Evolutionary conservation across 2,797 vertebrate genomes (phyloP).

Genomic region (Benthosema pterotum): DNA sequence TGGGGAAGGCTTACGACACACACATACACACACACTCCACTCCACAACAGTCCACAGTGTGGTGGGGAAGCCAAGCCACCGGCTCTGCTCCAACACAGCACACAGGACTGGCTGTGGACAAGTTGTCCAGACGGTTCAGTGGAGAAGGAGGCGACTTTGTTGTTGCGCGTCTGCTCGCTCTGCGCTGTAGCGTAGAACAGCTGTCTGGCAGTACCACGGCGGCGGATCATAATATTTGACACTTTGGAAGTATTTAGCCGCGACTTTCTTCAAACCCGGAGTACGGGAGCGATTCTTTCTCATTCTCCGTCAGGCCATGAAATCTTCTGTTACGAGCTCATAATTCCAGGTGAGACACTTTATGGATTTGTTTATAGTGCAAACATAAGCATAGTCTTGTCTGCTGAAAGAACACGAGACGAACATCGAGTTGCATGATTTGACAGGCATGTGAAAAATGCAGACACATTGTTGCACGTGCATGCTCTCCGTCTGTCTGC

Average conservation of each 20-base stretch:
- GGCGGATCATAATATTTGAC: neutral
- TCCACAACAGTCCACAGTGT: no score
- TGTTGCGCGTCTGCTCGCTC: conserved; percentile 8
- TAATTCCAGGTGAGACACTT: conserved; percentile 47
- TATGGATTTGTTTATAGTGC: neutral
- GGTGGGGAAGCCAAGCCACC: neutral
- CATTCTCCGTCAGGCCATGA: conserved; percentile 36
- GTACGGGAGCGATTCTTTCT: neutral
- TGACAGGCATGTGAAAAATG: neutral
- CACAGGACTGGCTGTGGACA: conserved; percentile 32
- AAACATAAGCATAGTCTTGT: no score
- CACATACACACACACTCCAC: neutral
- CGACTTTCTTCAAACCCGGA: neutral
- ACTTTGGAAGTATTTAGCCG: neutral
- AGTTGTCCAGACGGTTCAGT: conserved; percentile 20
- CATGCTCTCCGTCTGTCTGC: no score
- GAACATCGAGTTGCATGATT: neutral
- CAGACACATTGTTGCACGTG: neutral
- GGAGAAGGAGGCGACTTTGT: conserved; percentile 30
- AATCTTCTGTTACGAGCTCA: conserved; percentile 21
- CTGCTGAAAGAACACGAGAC: no score
- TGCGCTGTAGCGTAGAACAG: no score
- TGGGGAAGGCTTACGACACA: conserved; percentile 40
- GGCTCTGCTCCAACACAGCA: conserved; percentile 7
- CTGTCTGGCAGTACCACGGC: neutral